phyloP scores from a whole-genome alignment of 2,113 vertebrate genomes.

The Donacobius atricapilla region DNA sequence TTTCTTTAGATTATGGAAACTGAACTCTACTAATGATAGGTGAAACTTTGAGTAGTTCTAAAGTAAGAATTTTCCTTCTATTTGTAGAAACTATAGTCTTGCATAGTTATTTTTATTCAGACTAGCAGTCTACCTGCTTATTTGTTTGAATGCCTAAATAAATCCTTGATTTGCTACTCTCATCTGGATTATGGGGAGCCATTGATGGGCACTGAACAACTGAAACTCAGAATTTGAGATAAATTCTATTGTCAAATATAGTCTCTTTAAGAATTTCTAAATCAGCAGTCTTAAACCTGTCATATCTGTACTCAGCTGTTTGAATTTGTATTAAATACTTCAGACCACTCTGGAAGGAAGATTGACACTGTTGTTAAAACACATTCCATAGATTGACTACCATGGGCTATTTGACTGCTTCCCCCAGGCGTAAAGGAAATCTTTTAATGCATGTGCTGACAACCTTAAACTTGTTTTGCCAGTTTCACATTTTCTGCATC shows the following conservation, averaged over 20 bases:
- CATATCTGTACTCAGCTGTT: neutral
- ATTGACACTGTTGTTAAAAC: neutral
- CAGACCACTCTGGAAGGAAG: neutral
- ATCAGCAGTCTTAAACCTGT: neutral
- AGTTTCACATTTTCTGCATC: slow-evolving; percentile 30
- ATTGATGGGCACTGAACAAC: neutral
- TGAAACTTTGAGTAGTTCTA: neutral
- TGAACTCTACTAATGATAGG: neutral
- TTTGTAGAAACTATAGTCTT: neutral
- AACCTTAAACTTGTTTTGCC: slow-evolving; percentile 57
- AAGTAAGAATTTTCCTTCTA: neutral
- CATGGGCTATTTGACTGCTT: neutral
- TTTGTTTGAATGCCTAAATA: neutral
- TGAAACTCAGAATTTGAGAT: neutral
- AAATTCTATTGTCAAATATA: neutral
- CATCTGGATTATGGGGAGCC: neutral
- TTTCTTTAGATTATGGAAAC: neutral
- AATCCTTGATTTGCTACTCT: neutral
- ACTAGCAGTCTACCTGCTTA: neutral
- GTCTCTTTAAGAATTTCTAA: neutral
- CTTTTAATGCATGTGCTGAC: slow-evolving; percentile 54
- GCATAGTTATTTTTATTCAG: neutral
- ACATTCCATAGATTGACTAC: neutral
- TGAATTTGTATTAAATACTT: neutral
- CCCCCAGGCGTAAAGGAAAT: neutral